Base-by-base conservation (phyloP, 2,113 vertebrate genomes). In the Cichladusa arquata region DNA sequence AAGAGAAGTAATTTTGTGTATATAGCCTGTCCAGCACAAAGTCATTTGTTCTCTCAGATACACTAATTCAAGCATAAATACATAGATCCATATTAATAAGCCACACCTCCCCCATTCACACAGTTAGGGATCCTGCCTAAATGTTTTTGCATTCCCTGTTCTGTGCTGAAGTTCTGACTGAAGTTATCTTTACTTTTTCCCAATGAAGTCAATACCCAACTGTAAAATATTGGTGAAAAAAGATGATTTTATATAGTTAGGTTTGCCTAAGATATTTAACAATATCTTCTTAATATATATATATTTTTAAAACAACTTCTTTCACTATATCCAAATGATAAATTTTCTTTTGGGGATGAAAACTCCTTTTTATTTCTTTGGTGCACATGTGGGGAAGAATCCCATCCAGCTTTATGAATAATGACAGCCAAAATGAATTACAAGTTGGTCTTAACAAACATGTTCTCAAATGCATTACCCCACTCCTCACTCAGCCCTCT, bases 51-150 rank as follows among this genome's bases (percentile, higher is more conserved):
- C 72, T 91, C 40, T 93, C 88, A 90, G 73, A 94, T 81, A 86
- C 72, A 94, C 88, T 95, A 97, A 95, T 96, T 93, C 86, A 90
- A 93, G 86, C 88, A 95, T 86, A 95, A 93, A 94, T 95, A 95
- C 90, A 93, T 36, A 93, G 76, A 81, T 90, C 60, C 82, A 84
- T 83, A 64, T 76, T 71, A 95, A 94, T 81, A 94, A 93, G 71
- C 60, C 85, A 90, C 60, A 90, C 26, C 22, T 95, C 86, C 62
- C 48, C 62, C 62, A 47, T 86, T 88, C 82, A 77, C 14, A 56
- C 3, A 71, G 44, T 48, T 19, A 26, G 29, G 8, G 28, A 74
- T 64, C 34, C 69, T 81, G 36, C 48, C 51, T 71, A 47, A 81
- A 67, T n/a, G 4, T 60, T 70, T 72, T 65, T 33, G 36, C 15